Conservation (phyloP, 2,113 vertebrate genomes). For the Scomber japonicus region DNA sequence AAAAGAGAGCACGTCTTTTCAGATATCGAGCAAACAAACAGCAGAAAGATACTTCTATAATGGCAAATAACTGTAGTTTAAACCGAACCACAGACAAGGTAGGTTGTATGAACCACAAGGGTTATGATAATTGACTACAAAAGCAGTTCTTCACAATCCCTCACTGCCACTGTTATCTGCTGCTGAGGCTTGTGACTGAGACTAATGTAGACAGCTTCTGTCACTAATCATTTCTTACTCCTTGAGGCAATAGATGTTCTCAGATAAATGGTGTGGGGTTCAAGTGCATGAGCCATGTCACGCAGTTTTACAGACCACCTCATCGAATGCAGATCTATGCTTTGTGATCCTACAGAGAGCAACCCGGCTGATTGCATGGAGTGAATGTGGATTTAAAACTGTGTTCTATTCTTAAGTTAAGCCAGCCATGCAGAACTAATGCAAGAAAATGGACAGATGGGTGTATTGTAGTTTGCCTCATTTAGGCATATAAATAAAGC, state of each 20-base stretch:
- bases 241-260: slow-evolving; percentile 32
- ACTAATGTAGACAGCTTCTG: slow-evolving; percentile 11
- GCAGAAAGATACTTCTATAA: neutral
- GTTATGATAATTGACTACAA: slow-evolving; percentile 17
- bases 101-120: neutral
- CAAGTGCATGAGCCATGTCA: neutral
- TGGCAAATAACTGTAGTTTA: neutral
- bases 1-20: neutral
- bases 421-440: neutral
- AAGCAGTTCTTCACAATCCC: neutral
- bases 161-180: neutral
- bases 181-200: slow-evolving; percentile 44
- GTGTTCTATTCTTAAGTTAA: neutral
- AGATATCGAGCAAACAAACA: neutral
- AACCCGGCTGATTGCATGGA: neutral
- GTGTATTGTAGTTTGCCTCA: neutral
- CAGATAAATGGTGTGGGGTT: slow-evolving; percentile 20
- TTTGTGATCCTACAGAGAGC: neutral
- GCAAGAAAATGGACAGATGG: neutral
- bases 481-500: neutral
- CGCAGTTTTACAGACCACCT: neutral
- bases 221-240: slow-evolving; percentile 21
- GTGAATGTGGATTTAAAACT: neutral
- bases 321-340: neutral
- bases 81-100: neutral